These are phyloP conservation scores for Sphyrna mokarran DNA, from an alignment of 2,113 vertebrate species.

Conservation along the genomic window DNA sequence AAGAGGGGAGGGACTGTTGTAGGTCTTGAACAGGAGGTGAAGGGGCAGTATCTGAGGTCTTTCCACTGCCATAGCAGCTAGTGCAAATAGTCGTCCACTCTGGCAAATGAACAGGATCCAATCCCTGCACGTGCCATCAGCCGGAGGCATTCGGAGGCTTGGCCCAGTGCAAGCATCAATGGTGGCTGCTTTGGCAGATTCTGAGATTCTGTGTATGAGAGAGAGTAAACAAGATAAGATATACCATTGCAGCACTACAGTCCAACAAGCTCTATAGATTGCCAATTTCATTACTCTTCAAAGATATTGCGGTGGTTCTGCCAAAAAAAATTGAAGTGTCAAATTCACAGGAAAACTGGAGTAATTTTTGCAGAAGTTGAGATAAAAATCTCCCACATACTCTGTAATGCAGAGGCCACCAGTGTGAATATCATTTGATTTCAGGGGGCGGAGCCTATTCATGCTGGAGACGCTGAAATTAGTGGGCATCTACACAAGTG, in stretches of 20 bases:
- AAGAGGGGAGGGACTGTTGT: slow-evolving; percentile 40
- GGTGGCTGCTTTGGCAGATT: slow-evolving; percentile 97
- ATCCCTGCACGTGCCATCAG: slow-evolving; percentile 90
- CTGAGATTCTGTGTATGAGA: slow-evolving; percentile 77
- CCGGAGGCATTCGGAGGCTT: slow-evolving; percentile 93
- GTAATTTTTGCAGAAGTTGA: too few relatives aligned
- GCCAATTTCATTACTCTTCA: not conserved
- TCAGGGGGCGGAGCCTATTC: too few relatives aligned
- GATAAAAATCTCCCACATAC: too few relatives aligned
- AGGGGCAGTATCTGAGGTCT: slow-evolving; percentile 47
- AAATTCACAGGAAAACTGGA: too few relatives aligned
- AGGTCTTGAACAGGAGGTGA: slow-evolving; percentile 43
- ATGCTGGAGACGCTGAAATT: too few relatives aligned
- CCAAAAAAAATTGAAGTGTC: too few relatives aligned
- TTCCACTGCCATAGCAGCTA: slow-evolving; percentile 57
- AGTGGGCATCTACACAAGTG: too few relatives aligned
- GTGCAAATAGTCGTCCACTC: slow-evolving; percentile 98
- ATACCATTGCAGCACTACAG: not conserved
- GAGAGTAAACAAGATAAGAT: slow-evolving; percentile 30
- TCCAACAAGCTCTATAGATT: not conserved
- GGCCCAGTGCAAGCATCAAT: slow-evolving; percentile 90
- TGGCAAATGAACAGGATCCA: slow-evolving; percentile 96
- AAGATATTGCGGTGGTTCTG: not conserved
- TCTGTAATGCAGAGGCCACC: too few relatives aligned
- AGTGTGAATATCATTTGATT: too few relatives aligned